A percentile compares a stretch with the other conserved stretches of the same genome.
These are phyloP conservation scores for Tridacna gigas DNA, from an alignment of 2,888 invertebrate genomes.

Conservation along the genomic window DNA sequence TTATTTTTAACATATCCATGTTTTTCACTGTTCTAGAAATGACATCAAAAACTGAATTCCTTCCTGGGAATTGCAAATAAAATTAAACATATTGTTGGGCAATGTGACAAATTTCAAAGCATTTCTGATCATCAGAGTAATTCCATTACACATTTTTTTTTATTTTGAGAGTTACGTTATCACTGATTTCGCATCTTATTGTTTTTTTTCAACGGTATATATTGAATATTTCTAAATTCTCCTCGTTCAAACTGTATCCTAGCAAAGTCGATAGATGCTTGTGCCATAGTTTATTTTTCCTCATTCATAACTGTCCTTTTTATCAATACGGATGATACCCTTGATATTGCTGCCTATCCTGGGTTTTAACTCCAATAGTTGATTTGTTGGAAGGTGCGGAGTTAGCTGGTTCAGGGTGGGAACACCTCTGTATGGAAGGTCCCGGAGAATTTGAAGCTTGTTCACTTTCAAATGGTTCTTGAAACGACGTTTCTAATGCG, in stretches of 20 bases:
- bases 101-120: slow-evolving; percentile 23
- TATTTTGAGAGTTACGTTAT: slow-evolving; percentile 1
- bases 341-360: too few species aligned
- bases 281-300: too few species aligned
- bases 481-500: too few species aligned
- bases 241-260: not conserved
- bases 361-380: too few species aligned
- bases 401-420: too few species aligned
- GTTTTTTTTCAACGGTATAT: slow-evolving; percentile 2
- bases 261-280: not conserved
- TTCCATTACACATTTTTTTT: slow-evolving; percentile 18
- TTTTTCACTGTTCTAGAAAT: slow-evolving; percentile 13
- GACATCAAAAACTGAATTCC: slow-evolving; percentile 12
- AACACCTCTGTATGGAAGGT: too few species aligned
- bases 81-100: not conserved
- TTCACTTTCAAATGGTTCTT: too few species aligned
- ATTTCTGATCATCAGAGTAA: slow-evolving; percentile 10
- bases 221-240: slow-evolving; percentile 10
- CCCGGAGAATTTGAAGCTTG: too few species aligned
- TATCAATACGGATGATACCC: too few species aligned
- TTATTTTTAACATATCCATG: not conserved
- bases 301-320: too few species aligned
- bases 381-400: too few species aligned
- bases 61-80: slow-evolving; percentile 13
- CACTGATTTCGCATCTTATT: slow-evolving; percentile 8